These are phyloP conservation scores for Cheilosia vulpina DNA, from an alignment of 2,888 invertebrate genomes.

Conservation along the genomic window DNA sequence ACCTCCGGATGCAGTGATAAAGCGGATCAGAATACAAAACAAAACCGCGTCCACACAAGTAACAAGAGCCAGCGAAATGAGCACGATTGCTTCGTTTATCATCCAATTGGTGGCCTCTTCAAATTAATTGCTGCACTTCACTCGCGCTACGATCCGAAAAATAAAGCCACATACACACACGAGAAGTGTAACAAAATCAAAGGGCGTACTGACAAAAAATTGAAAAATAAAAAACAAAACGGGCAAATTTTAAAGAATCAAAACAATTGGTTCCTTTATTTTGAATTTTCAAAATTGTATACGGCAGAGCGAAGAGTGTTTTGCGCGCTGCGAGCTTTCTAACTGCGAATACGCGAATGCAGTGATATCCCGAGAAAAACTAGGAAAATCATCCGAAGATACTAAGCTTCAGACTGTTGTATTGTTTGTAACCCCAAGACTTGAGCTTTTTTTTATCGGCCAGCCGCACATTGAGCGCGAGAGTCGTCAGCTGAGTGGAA, in stretches of 20 bases:
- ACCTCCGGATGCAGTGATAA: constrained; percentile 51
- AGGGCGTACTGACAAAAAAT: constrained; percentile 1
- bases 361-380: constrained; percentile 75
- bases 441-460: constrained; percentile 51
- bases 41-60: constrained; percentile 18
- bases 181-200: constrained; percentile 8
- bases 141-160: constrained; percentile 27
- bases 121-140: constrained; percentile 57
- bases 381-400: constrained; percentile 73
- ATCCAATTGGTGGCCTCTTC: constrained; percentile 61
- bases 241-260: constrained; percentile 12
- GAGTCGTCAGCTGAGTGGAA: background rate
- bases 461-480: constrained; percentile 22
- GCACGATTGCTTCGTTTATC: constrained; percentile 60
- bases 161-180: constrained; percentile 3
- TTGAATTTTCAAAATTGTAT: constrained; percentile 50
- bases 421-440: constrained; percentile 52
- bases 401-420: constrained; percentile 68
- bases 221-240: constrained; percentile 12
- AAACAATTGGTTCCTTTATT: constrained; percentile 19
- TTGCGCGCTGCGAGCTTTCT: constrained; percentile 72
- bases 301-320: constrained; percentile 52
- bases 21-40: constrained; percentile 29
- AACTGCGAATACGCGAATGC: constrained; percentile 73
- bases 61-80: constrained; percentile 34